Conservation (phyloP, 2,888 invertebrate genomes). For the Neoitamus cyanurus region DNA sequence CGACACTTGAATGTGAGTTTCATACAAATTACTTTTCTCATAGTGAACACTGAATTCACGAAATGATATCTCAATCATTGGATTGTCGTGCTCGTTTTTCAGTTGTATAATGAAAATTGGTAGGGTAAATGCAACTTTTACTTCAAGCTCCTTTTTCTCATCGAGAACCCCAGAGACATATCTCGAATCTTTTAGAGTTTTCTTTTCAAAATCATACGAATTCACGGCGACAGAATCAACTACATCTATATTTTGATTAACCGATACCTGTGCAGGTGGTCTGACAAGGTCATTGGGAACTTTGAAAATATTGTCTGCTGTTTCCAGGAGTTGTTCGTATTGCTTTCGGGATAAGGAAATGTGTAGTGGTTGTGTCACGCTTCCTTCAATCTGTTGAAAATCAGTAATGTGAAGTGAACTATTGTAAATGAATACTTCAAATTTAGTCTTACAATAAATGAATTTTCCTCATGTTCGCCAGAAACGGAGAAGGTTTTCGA, state of each 20-base stretch:
- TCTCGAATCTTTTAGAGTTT: background rate
- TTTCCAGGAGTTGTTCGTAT: slow-evolving; percentile 89
- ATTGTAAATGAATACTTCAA: background rate
- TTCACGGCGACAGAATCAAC: background rate
- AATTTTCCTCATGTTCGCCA: slow-evolving; percentile 24
- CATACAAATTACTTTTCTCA: slow-evolving; percentile 74
- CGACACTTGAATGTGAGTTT: slow-evolving; percentile 82
- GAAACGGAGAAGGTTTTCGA: background rate
- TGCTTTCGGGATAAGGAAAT: slow-evolving; percentile 87
- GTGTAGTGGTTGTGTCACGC: slow-evolving; percentile 85
- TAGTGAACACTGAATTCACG: slow-evolving; percentile 83
- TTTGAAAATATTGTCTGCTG: slow-evolving; percentile 66
- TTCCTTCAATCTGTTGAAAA: slow-evolving; percentile 73
- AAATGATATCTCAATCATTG: slow-evolving; percentile 87
- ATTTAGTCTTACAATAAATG: background rate
- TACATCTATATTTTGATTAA: slow-evolving; percentile 53
- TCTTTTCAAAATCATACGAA: background rate
- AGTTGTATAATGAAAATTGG: slow-evolving; percentile 81
- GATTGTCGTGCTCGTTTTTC: slow-evolving; percentile 79
- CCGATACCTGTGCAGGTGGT: slow-evolving; percentile 58
- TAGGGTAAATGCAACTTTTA: slow-evolving; percentile 75
- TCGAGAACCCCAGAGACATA: slow-evolving; percentile 11
- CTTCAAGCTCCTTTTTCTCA: slow-evolving; percentile 53
- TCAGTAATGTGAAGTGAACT: background rate
- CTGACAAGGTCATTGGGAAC: slow-evolving; percentile 56